phyloP scores from a whole-genome alignment of 2,888 invertebrate species.

The Dioctria linearis region DNA sequence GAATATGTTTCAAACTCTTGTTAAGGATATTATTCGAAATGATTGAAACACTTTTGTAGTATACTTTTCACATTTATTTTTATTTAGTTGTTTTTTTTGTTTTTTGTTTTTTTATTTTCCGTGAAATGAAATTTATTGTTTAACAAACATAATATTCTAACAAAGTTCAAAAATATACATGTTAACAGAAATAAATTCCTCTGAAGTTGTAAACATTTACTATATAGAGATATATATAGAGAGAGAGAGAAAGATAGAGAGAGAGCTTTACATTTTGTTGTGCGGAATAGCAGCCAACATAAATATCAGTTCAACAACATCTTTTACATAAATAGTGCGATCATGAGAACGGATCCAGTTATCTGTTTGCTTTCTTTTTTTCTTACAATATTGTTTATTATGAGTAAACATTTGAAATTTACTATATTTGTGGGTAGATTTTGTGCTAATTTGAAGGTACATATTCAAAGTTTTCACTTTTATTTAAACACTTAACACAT shows the following conservation, averaged over 20 bases:
- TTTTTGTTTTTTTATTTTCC: neutral
- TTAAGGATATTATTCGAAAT: conserved; percentile 65
- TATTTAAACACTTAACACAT: conserved; percentile 15
- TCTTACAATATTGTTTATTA: conserved; percentile 1
- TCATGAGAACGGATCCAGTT: conserved; percentile 7
- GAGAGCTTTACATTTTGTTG: neutral
- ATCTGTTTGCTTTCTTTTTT: no score
- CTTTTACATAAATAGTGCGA: neutral
- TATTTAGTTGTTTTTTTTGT: no score
- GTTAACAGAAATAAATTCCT: conserved; percentile 30
- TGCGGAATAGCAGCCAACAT: conserved; percentile 20
- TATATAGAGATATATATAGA: neutral
- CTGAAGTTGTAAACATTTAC: conserved; percentile 12
- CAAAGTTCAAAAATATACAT: conserved; percentile 11
- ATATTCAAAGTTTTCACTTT: neutral
- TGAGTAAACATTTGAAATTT: neutral
- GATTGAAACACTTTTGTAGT: conserved; percentile 11
- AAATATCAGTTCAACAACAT: neutral
- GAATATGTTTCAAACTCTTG: conserved; percentile 65
- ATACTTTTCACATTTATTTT: conserved; percentile 8
- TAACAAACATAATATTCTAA: conserved; percentile 16
- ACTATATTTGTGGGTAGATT: neutral
- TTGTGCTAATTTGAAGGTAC: conserved; percentile 32
- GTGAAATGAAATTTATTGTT: neutral
- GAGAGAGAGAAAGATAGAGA: no score